phyloP scores from a whole-genome alignment of 2,797 vertebrate species.

The Vespertilio murinus region DNA sequence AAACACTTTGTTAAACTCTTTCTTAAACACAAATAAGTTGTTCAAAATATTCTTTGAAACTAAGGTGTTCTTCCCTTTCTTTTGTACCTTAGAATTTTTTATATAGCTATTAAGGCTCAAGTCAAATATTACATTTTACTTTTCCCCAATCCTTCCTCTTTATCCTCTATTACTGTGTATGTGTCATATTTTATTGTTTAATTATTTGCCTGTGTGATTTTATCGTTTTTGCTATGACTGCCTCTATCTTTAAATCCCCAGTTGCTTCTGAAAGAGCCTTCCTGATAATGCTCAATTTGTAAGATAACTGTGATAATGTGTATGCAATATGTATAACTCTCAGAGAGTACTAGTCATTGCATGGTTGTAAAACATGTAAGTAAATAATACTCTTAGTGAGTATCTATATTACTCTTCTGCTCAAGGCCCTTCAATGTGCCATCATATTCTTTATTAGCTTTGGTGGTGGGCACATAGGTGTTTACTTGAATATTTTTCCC shows the following conservation, averaged over 20 bases:
- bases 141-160: not conserved
- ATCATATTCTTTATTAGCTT: not conserved
- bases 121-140: not conserved
- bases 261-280: not conserved
- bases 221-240: not conserved
- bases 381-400: not conserved
- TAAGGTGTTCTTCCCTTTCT: not conserved
- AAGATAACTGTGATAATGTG: not conserved
- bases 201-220: not conserved
- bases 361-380: not conserved
- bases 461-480: not conserved
- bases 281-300: not conserved
- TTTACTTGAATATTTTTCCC: not conserved
- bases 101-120: not conserved
- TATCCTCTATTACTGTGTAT: not conserved
- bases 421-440: not conserved
- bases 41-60: not conserved
- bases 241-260: not conserved
- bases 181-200: not conserved
- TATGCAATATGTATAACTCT: not conserved
- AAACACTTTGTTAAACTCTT: not conserved
- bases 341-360: not conserved
- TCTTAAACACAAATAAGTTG: not conserved
- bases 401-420: not conserved
- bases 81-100: not conserved